Conservation (phyloP, 2,113 vertebrate genomes). For the Takifugu flavidus region DNA sequence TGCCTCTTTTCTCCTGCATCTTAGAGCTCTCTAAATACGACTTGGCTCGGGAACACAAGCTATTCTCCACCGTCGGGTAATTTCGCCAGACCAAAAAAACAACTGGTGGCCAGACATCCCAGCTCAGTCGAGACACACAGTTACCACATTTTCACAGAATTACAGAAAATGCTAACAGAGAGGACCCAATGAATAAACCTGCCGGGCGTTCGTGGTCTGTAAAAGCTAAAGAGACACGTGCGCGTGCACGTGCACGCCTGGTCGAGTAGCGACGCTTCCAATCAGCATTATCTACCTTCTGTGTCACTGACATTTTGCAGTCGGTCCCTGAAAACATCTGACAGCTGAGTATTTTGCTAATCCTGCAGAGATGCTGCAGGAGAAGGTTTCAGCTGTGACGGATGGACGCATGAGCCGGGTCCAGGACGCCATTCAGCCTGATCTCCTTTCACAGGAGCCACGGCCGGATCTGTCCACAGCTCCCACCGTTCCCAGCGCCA, state of each 20-base stretch:
- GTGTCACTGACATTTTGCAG: not conserved
- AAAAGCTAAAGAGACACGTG: too few species aligned
- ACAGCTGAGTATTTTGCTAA: slow-evolving; percentile 48
- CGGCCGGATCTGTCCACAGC: slow-evolving; percentile 77
- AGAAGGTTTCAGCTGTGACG: slow-evolving; percentile 88
- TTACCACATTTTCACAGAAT: not conserved
- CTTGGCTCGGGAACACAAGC: slow-evolving; percentile 4
- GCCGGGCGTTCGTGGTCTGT: too few species aligned
- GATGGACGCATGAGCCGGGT: slow-evolving; percentile 84
- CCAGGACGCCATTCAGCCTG: slow-evolving; percentile 74
- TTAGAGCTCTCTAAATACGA: not conserved
- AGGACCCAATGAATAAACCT: too few species aligned
- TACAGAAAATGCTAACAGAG: too few species aligned
- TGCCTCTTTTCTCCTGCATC: not conserved
- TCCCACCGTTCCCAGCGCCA: slow-evolving; percentile 78
- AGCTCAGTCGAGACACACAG: slow-evolving; percentile 2
- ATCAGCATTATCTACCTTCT: too few species aligned
- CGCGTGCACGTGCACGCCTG: too few species aligned
- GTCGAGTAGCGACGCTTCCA: too few species aligned
- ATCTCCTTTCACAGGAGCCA: slow-evolving; percentile 76
- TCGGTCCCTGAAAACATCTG: slow-evolving; percentile 15
- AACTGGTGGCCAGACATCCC: slow-evolving; percentile 2
- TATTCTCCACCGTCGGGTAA: slow-evolving; percentile 3
- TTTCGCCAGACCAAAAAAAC: slow-evolving; percentile 13
- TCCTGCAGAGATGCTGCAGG: slow-evolving; percentile 93